These are phyloP conservation scores for Eupelmus urozonus DNA, from an alignment of 2,888 invertebrate genomes.

Conservation along the genomic window DNA sequence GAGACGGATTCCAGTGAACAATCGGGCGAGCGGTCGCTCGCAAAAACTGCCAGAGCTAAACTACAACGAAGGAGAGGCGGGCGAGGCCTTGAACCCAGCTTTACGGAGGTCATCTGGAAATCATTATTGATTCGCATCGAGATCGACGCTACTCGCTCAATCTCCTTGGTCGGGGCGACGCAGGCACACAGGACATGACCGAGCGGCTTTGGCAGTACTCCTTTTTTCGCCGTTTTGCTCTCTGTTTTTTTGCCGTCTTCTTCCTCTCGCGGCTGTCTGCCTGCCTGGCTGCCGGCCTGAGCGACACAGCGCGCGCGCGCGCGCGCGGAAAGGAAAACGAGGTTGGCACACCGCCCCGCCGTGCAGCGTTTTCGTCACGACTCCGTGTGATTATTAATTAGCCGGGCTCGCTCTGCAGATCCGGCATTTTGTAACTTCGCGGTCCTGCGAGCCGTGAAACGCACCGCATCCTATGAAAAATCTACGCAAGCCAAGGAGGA, in stretches of 20 bases:
- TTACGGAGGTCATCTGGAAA: conserved; percentile 11
- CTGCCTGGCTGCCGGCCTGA: not conserved
- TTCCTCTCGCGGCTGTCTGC: not conserved
- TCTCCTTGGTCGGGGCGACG: not conserved
- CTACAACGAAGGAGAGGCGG: too few relatives aligned
- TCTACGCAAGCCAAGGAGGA: not conserved
- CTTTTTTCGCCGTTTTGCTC: conserved; percentile 8
- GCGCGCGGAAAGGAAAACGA: conserved; percentile 22
- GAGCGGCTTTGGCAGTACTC: conserved; percentile 28
- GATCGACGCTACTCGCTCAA: conserved; percentile 32
- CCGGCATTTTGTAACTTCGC: conserved; percentile 12
- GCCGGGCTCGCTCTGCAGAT: conserved; percentile 61
- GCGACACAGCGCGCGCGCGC: conserved; percentile 3
- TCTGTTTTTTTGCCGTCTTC: not conserved
- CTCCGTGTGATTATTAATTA: conserved; percentile 69
- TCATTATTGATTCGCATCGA: conserved; percentile 42
- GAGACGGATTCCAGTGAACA: too few relatives aligned
- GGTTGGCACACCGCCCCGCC: conserved; percentile 32
- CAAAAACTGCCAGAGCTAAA: too few relatives aligned
- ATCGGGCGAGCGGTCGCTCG: too few relatives aligned
- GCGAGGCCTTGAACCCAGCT: conserved; percentile 27
- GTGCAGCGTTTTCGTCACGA: conserved; percentile 12
- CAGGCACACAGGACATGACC: conserved; percentile 46
- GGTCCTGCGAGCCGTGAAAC: conserved; percentile 34
- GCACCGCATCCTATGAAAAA: conserved; percentile 40